Evolutionary conservation across 2,797 vertebrate species (phyloP), one percentile per base, ranked within the genome.

Genomic region (Harpagifer antarcticus): DNA sequence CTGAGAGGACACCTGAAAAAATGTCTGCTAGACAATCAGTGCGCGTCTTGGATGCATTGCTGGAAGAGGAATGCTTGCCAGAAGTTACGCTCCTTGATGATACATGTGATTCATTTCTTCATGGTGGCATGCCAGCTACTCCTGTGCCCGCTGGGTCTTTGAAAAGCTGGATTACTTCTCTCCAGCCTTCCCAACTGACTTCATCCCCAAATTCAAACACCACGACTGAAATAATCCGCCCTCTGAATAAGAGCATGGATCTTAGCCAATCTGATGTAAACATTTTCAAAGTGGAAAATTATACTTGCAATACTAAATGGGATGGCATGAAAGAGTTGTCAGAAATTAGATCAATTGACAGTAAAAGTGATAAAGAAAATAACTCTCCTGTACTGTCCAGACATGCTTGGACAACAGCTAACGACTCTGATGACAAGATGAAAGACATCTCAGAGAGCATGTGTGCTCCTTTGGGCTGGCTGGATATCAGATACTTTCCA

Each of bases 41-140:
- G 1, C 3, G 9, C 23, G 37, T 13, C 4, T 19, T 11, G 0
- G 20, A 54, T 23, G 3, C 59, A 48, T 85, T 79, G 55, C 55
- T 93, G 15, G 5, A 63, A 11, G 82, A 89, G 1, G 91, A 91
- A 71, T 67, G 1, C 52, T 65, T 92, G 12, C 89, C 91, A 33
- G 92, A 93, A 49, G 62, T 89, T 0, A 85, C 83, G 9, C 31
- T 91, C 0, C 56, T 86, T 14, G 85, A 92, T 50, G n/a, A 37
- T 3, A 88, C 86, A 0, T 57, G 14, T 42, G 81, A 88, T 56
- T 72, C 70, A 0, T 37, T 9, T 54, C 45, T 68, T 56, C 67
- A 58, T 54, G 57, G 62, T 23, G 67, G 53, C 3, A 1, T 45
- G 16, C 65, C 66, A 14, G 40, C 60, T n/a, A 68, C 78, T 2